Evolutionary conservation across 2,888 invertebrate genomes (phyloP), one percentile per base, ranked within the genome.

Genomic region (Lutraria lutraria): DNA sequence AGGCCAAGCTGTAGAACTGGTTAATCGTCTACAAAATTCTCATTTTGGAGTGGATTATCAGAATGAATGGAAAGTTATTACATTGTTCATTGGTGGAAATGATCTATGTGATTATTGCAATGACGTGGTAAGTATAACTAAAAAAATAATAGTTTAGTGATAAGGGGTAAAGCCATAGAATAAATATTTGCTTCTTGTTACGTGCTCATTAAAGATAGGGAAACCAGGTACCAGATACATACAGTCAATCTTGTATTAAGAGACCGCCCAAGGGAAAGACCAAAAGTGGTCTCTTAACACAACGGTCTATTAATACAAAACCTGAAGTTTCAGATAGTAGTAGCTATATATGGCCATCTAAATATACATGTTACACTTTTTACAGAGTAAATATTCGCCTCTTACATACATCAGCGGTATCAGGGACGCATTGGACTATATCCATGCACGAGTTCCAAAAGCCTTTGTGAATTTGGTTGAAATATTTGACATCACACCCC

Each of bases 1-100:
- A 19, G 92, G 79, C 16, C 95, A 95, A 88, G 95, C 94, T 3
- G 53, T 83, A 13, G 87, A 90, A 53, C 87, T 95, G 31, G 89
- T 95, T 0, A 63, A 89, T 4, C 91, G 92, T 79, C 89, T 95
- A 90, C 91, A 92, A 81, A 82, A 89, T 3, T 93, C 93, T 12
- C 43, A 90, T 2, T 89, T 89, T 79, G 86, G 92, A n/a, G 90
- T 95, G 4, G 91, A 95, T 88, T 93, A 89, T 54, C 54, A 90
- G 13, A 93, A 95, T 60, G 96, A 96, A 83, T 96, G 96, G 96
- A 96, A 96, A 88, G 85, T 96, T n/a, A 92, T 96, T 80, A 96
- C 95, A 0, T n/a, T 96, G 34, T 95, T 96, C 72, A 94, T 96
- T 68, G 96, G 96, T n/a, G 95, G 95, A 52, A 96, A 96, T 85